Evolutionary conservation across 2,888 invertebrate genomes (phyloP), one percentile per base, ranked within the genome.

Genomic region (Mellilla xanthometata): DNA sequence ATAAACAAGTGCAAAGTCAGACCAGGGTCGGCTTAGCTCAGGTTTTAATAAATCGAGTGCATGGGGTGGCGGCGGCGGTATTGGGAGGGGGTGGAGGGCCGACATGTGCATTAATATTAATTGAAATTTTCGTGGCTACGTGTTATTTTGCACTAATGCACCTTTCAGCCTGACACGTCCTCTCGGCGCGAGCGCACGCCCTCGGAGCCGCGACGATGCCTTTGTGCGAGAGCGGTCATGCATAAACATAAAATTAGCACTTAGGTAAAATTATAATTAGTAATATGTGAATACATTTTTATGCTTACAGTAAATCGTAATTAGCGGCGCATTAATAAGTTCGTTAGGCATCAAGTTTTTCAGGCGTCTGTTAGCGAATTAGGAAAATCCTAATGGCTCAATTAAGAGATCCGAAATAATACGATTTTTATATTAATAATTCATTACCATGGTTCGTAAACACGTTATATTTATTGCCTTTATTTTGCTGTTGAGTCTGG

Each of bases 121-220:
- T 84, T 85, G 84, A 84, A 82, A 83, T 81, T 84, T 85, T 82
- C 70, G 81, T 76, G 76, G 76, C 67, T 78, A 82, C 74, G 63
- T 77, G 71, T 83, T 81, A 81, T 78, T 47, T 84, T 79, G 76
- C 77, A 68, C 76, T 80, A 81, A 57, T 81, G 78, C 80, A 81
- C 81, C 79, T 82, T 82, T 80, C 76, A 72, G 63, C 56, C 63
- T 70, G 68, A 74, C 65, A 62, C 50, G 63, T 60, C 46, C 44
- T 60, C 46, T 49, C 30, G 54, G 64, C 65, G 65, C 64, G 52
- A 43, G 66, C 64, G 68, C 64, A 63, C 68, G 66, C 42, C 47
- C 36, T 54, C 42, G 39, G 56, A n/a, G n/a, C n/a, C n/a, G n/a
- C n/a, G n/a, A n/a, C n/a, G n/a, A n/a, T 51, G 31, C 10, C 39